Evolutionary conservation across 2,888 invertebrate genomes (phyloP).

Genomic region (Mesorhabditis belari): DNA sequence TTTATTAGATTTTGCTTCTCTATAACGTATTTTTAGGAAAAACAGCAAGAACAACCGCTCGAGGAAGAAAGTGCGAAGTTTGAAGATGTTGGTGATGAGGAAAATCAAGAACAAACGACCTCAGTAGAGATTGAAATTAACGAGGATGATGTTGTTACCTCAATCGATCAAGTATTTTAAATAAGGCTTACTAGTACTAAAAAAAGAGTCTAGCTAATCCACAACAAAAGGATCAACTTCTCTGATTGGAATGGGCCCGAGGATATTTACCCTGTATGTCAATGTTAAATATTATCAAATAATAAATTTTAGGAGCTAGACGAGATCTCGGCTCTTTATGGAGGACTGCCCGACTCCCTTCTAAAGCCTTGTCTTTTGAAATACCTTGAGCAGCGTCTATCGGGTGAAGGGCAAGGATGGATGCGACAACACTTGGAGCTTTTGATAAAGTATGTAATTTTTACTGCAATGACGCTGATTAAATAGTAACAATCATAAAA

Average conservation of each 20-base stretch:
- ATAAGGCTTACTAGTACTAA: neutral
- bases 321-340: constrained; percentile 15
- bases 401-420: constrained; percentile 18
- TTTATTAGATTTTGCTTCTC: too few species aligned
- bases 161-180: neutral
- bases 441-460: constrained; percentile 8
- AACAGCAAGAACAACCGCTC: too few species aligned
- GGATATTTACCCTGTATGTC: constrained; percentile 22
- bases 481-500: neutral
- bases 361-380: constrained; percentile 28
- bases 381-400: constrained; percentile 18
- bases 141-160: neutral
- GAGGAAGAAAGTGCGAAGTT: too few species aligned
- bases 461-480: neutral
- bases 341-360: constrained; percentile 30
- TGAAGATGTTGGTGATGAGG: too few species aligned
- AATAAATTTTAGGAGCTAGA: constrained; percentile 5
- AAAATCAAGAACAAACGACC: too few species aligned
- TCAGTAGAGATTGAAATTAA: neutral
- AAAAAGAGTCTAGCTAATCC: constrained; percentile 10
- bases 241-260: constrained; percentile 21
- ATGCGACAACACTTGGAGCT: constrained; percentile 22
- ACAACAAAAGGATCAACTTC: constrained; percentile 21
- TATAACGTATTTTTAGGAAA: too few species aligned
- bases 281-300: neutral